phyloP scores from a whole-genome alignment of 2,888 invertebrate species.

The Frankliniella fusca region DNA sequence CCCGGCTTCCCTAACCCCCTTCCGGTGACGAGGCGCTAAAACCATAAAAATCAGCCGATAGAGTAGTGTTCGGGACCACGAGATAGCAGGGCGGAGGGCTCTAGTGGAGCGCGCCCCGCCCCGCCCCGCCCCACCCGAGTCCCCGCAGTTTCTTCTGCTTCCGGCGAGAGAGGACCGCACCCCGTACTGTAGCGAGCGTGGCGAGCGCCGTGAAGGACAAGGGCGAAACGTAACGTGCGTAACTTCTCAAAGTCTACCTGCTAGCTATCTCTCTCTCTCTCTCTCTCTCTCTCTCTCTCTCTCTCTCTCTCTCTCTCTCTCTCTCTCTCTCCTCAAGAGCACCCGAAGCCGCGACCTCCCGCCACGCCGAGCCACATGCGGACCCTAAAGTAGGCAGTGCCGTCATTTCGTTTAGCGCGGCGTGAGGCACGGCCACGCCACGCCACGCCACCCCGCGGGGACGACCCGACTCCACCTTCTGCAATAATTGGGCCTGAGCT shows the following conservation, averaged over 20 bases:
- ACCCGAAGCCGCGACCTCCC: neutral
- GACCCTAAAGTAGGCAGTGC: neutral
- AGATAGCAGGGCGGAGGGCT: too few species aligned
- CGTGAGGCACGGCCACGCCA: neutral
- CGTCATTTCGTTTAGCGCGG: neutral
- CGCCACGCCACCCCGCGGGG: constrained; percentile 18
- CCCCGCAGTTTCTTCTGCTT: neutral
- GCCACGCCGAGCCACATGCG: neutral
- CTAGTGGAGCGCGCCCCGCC: too few species aligned
- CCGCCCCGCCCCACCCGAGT: neutral
- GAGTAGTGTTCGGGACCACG: constrained; percentile 6
- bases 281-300: constrained; percentile 30
- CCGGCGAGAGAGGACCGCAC: neutral
- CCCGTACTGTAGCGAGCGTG: neutral
- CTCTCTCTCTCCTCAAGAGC: constrained; percentile 6
- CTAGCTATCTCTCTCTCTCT: constrained; percentile 32
- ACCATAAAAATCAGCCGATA: constrained; percentile 28
- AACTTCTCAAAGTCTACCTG: neutral
- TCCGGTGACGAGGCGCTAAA: constrained; percentile 28
- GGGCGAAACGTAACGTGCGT: too few species aligned
- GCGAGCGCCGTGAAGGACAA: neutral
- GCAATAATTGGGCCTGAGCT: constrained; percentile 38
- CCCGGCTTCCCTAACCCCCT: constrained; percentile 3
- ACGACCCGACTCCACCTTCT: constrained; percentile 39
- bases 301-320: constrained; percentile 10